Base-by-base conservation (phyloP, 2,888 invertebrate species). In the Synergus laeviventris region DNA sequence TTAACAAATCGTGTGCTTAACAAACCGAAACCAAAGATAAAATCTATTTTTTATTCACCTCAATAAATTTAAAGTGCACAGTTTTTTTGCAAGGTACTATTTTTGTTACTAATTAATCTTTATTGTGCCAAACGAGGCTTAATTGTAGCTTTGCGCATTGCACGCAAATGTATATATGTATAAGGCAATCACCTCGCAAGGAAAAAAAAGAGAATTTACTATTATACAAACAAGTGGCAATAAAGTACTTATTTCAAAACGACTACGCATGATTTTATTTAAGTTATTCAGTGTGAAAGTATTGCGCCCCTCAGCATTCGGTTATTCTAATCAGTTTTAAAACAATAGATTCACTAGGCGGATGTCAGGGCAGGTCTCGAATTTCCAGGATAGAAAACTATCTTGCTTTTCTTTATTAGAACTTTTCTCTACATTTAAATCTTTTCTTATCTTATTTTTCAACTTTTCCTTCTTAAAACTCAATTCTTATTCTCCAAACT, bases 301-400 rank as follows among this genome's bases (percentile, higher is more conserved):
- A 61, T 12, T 74, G 56, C n/a, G 36, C 54, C n/a, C 56, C 54
- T 74, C 31, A 74, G 64, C 75, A 66, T 59, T 74, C 11, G 21
- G 64, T 45, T 60, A 24, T 73, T 64, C 39, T 64, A 12, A 49
- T 36, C 14, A 62, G 18, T n/a, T 31, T 66, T n/a, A 7, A 54
- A 45, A 74, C 61, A 39, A 42, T 45, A 31, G 38, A 75, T 36
- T 76, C 74, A 45, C 21, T 38, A 78, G 70, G 56, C 84, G 84
- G 86, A 85, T 84, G 87, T 87, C 86, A 86, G 87, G 86, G 87
- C 86, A 83, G 85, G 85, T 86, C 85, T 82, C 81, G 75, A 75
- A 64, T 42, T 42, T 42, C 12, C 21, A 18, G 16, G 39, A 11
- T 24, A 1, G 7, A 31, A 36, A 16, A 36, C 7, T 16, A n/a